These are phyloP conservation scores for Parazoanthus atlanticus DNA, from an alignment of 92 coral and sea anemone genomes.

Conservation along the genomic window DNA sequence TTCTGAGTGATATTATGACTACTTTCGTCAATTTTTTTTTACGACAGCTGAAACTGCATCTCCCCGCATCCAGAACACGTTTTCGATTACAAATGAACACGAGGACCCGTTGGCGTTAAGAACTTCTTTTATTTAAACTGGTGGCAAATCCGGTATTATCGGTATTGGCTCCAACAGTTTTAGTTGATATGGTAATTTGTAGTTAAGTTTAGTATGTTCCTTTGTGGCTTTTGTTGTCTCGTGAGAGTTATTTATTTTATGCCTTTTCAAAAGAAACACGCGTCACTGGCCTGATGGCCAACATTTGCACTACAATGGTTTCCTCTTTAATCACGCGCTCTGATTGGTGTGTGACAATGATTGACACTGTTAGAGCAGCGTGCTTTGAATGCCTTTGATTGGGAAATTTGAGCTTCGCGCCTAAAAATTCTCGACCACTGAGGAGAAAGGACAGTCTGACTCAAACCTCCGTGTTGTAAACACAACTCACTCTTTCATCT, in stretches of 20 bases:
- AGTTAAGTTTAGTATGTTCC: neutral
- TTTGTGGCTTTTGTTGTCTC: neutral
- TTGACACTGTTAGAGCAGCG: slow-evolving; percentile 10
- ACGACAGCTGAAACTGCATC: neutral
- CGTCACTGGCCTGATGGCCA: neutral
- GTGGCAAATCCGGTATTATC: neutral
- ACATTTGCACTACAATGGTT: slow-evolving; percentile 23
- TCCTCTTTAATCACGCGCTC: slow-evolving; percentile 21
- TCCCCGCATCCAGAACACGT: neutral
- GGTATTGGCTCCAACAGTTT: neutral
- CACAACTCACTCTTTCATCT: slow-evolving; percentile 6
- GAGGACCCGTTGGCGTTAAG: slow-evolving; percentile 5
- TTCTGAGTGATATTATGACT: neutral
- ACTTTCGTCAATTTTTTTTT: neutral
- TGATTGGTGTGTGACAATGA: slow-evolving; percentile 29
- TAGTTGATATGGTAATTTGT: neutral
- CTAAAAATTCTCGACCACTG: slow-evolving; percentile 33
- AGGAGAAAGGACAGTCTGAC: slow-evolving; percentile 26
- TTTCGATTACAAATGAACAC: slow-evolving; percentile 17
- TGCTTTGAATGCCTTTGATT: slow-evolving; percentile 44
- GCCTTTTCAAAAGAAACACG: slow-evolving; percentile 1
- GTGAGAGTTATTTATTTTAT: neutral
- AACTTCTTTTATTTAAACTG: neutral
- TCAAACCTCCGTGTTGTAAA: slow-evolving; percentile 8
- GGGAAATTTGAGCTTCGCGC: slow-evolving; percentile 66